These are phyloP conservation scores for Macrosiphum euphorbiae DNA, from an alignment of 2,888 invertebrate genomes.

Conservation along the genomic window DNA sequence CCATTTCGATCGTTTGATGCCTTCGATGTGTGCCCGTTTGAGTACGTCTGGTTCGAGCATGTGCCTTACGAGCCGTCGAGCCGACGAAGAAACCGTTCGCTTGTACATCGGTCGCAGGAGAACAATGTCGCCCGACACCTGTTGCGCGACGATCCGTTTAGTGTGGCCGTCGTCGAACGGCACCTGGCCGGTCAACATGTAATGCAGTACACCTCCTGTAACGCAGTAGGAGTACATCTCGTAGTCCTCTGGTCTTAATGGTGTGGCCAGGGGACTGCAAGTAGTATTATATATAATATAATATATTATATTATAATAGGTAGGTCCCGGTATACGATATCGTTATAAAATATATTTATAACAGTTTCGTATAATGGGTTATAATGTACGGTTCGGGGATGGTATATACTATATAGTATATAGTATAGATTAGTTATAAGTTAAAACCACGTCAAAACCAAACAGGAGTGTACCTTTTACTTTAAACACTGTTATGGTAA, in stretches of 20 bases:
- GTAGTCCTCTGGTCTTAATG: constrained; percentile 15
- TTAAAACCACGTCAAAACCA: too few relatives aligned
- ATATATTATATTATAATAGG: neutral
- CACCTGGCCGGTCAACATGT: constrained; percentile 48
- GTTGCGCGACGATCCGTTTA: constrained; percentile 27
- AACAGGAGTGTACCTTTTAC: too few relatives aligned
- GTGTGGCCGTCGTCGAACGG: constrained; percentile 33
- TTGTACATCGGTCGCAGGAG: constrained; percentile 2
- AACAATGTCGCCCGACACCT: constrained; percentile 41
- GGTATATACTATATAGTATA: too few relatives aligned
- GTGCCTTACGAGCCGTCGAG: neutral
- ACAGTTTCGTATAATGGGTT: neutral
- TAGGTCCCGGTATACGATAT: neutral
- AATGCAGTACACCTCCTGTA: constrained; percentile 57
- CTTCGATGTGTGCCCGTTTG: constrained; percentile 16
- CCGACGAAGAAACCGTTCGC: neutral
- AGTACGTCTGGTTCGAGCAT: constrained; percentile 60
- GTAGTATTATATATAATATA: neutral
- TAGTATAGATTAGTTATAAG: too few relatives aligned
- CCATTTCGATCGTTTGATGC: constrained; percentile 51
- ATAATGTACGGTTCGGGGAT: neutral
- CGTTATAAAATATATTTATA: too few relatives aligned
- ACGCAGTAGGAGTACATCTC: neutral
- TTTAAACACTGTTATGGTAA: too few relatives aligned
- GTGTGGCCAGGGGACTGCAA: constrained; percentile 14